Conservation (phyloP, 2,113 vertebrate species). For the Naja naja region DNA sequence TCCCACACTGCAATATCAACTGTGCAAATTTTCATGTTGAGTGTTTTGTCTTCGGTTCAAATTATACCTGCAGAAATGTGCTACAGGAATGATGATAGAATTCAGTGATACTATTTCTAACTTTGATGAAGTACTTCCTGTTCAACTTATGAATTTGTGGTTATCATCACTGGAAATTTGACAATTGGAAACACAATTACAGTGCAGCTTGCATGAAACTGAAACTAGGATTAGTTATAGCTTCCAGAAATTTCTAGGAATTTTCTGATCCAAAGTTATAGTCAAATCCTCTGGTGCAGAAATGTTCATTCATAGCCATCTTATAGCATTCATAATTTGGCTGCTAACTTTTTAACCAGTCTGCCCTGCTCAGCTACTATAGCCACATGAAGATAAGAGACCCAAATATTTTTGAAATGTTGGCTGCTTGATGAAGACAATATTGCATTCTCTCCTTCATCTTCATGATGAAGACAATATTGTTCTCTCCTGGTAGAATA, state of each 20-base stretch:
- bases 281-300: not conserved
- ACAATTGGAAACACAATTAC: not conserved
- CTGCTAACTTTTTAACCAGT: not conserved
- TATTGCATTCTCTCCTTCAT: not conserved
- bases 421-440: constrained; percentile 8
- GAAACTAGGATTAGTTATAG: not conserved
- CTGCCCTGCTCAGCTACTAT: not conserved
- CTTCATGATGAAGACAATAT: too few relatives aligned
- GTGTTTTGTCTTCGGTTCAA: not conserved
- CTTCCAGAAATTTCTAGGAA: not conserved
- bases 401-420: not conserved
- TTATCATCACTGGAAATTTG: not conserved
- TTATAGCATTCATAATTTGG: not conserved
- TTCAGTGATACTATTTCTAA: not conserved
- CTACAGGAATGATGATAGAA: not conserved
- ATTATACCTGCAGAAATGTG: not conserved
- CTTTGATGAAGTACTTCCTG: not conserved
- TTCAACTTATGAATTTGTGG: not conserved
- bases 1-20: not conserved
- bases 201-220: not conserved
- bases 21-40: not conserved
- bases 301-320: not conserved
- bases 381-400: not conserved
- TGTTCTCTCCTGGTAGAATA: not conserved
- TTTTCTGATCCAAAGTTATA: not conserved